phyloP scores from a whole-genome alignment of 2,113 vertebrate genomes.

The Ranitomeya imitator region DNA sequence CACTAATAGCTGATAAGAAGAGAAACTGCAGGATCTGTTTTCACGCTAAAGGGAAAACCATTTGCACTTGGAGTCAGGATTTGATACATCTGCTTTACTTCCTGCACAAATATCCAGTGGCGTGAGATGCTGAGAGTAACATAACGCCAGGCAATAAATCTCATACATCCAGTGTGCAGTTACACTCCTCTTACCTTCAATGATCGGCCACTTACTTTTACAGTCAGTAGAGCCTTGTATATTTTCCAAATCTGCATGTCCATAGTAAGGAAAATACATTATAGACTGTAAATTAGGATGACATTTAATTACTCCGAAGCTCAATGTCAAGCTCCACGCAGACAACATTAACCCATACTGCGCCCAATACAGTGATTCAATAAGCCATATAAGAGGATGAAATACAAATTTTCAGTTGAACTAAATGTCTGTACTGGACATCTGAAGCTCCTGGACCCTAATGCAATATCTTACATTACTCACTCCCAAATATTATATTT shows the following conservation, averaged over 20 bases:
- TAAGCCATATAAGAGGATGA: too few relatives aligned
- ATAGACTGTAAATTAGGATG: not conserved
- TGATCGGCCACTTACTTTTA: slow-evolving; percentile 2
- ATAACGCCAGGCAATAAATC: slow-evolving; percentile 35
- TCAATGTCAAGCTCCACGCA: not conserved
- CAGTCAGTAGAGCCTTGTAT: not conserved
- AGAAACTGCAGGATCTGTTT: not conserved
- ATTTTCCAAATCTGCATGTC: not conserved
- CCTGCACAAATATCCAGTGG: slow-evolving; percentile 19
- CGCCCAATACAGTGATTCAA: too few relatives aligned
- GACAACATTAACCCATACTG: not conserved
- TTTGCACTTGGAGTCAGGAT: not conserved
- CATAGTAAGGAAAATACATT: slow-evolving; percentile 8
- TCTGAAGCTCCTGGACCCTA: too few relatives aligned
- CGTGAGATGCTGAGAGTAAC: slow-evolving; percentile 34
- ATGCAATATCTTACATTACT: too few relatives aligned
- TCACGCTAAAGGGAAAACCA: not conserved
- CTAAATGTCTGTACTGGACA: too few relatives aligned
- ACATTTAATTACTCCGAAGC: not conserved
- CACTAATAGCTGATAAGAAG: not conserved
- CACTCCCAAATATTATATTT: too few relatives aligned
- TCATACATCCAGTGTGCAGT: slow-evolving; percentile 19
- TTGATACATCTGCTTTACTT: slow-evolving; percentile 2
- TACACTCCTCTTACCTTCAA: not conserved
- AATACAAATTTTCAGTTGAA: too few relatives aligned